Percentiles rank a stretch among this genome's conserved stretches.
These are phyloP conservation scores for Psylliodes chrysocephalus DNA, from an alignment of 2,888 invertebrate genomes.

Conservation along the genomic window DNA sequence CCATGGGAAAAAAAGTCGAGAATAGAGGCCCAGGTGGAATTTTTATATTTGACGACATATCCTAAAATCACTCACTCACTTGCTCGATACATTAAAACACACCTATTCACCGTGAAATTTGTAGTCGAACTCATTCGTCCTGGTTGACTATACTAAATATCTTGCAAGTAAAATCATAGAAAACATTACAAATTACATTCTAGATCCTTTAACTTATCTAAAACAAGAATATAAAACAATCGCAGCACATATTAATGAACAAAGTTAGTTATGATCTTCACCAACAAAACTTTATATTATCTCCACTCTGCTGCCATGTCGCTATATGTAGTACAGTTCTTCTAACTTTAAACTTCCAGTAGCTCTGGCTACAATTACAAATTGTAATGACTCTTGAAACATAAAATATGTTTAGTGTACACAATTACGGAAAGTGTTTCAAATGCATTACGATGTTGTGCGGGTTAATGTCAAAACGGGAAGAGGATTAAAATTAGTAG, in stretches of 20 bases:
- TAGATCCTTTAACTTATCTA: conserved; percentile 1
- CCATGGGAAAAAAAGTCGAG: too few relatives aligned
- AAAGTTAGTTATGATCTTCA: conserved; percentile 18
- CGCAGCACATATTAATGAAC: conserved; percentile 14
- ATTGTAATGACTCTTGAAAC: conserved; percentile 17
- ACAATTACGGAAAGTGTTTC: conserved; percentile 11
- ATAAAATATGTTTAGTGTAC: conserved; percentile 5
- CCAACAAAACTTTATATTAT: conserved; percentile 9
- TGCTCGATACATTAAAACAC: too few relatives aligned
- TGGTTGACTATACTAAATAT: too few relatives aligned
- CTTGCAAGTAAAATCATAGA: too few relatives aligned
- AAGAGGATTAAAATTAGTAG: neutral
- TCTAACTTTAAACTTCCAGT: conserved; percentile 2
- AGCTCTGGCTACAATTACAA: conserved; percentile 13
- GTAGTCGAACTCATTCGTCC: too few relatives aligned
- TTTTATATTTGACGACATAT: too few relatives aligned
- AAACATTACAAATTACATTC: too few relatives aligned
- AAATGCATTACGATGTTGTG: conserved; percentile 5
- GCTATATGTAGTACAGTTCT: neutral
- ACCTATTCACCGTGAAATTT: too few relatives aligned
- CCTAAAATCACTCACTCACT: too few relatives aligned
- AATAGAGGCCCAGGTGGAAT: too few relatives aligned
- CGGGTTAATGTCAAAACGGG: neutral
- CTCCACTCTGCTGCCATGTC: neutral
- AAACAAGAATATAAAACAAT: conserved; percentile 4